A percentile compares a stretch with the other conserved stretches of the same genome.
phyloP scores from a whole-genome alignment of 2,113 vertebrate genomes.

The Rhagologus leucostigma region DNA sequence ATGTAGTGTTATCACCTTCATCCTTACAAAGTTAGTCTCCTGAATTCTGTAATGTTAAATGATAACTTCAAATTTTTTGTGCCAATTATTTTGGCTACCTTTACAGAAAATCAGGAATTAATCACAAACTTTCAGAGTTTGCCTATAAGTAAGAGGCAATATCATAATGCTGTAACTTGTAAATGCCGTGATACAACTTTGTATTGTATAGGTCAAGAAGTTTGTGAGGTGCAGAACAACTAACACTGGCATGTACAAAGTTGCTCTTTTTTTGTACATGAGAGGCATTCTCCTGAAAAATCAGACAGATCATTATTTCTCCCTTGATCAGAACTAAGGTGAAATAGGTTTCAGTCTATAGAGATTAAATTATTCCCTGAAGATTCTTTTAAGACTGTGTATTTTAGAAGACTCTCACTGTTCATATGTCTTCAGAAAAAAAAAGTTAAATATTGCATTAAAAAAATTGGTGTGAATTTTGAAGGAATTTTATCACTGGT shows the following conservation, averaged over 20 bases:
- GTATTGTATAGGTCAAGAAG: background rate
- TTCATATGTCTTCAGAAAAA: background rate
- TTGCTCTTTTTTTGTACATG: background rate
- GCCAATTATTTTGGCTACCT: background rate
- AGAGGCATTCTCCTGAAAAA: constrained; percentile 17
- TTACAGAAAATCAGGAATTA: background rate
- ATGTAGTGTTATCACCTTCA: background rate
- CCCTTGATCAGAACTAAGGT: background rate
- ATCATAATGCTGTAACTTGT: background rate
- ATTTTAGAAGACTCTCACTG: background rate
- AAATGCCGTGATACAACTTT: background rate
- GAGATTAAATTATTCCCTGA: background rate
- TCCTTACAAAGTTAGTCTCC: constrained; percentile 12
- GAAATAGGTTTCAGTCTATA: background rate
- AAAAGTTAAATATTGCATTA: background rate
- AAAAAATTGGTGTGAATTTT: background rate
- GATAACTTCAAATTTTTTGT: background rate
- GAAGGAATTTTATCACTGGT: background rate
- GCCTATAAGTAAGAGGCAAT: background rate
- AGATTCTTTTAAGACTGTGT: background rate
- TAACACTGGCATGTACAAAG: background rate
- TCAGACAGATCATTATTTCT: background rate
- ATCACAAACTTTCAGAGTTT: constrained; percentile 1
- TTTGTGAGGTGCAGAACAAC: background rate
- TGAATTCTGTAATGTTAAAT: background rate